Conservation (phyloP, 2,113 vertebrate species). For the Pachypanchax playfairii region DNA sequence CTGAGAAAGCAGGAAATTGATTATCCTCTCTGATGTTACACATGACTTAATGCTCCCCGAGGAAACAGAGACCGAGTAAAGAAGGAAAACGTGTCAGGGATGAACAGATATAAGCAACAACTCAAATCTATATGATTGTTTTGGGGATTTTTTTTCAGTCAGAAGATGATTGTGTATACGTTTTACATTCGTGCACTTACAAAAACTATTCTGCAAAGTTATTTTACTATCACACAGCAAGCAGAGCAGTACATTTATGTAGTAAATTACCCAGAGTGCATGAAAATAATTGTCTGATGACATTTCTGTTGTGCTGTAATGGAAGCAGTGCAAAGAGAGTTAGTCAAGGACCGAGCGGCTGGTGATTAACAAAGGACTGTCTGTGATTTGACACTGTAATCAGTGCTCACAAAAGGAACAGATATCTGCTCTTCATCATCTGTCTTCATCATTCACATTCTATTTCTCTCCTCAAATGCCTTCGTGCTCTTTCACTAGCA, state of each 20-base stretch:
- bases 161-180: too few relatives aligned
- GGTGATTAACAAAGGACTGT: slow-evolving; percentile 47
- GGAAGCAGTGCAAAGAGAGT: slow-evolving; percentile 6
- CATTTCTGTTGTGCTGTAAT: slow-evolving; percentile 29
- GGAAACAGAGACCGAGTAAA: background rate
- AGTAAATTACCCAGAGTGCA: slow-evolving; percentile 24
- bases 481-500: slow-evolving; percentile 2
- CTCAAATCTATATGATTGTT: background rate
- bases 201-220: slow-evolving; percentile 14
- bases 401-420: slow-evolving; percentile 47
- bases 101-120: background rate
- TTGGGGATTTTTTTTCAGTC: too few relatives aligned
- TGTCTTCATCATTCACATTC: slow-evolving; percentile 15
- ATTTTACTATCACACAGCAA: slow-evolving; percentile 17
- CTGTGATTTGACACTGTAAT: slow-evolving; percentile 59
- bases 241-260: slow-evolving; percentile 19
- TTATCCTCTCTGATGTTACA: slow-evolving; percentile 40
- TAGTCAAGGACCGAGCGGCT: slow-evolving; percentile 10
- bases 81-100: slow-evolving; percentile 1
- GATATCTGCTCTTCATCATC: slow-evolving; percentile 46
- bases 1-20: slow-evolving; percentile 49
- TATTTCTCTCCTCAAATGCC: slow-evolving; percentile 3
- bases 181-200: background rate
- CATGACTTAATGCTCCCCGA: slow-evolving; percentile 19
- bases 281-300: slow-evolving; percentile 57